Conservation (phyloP, 2,113 vertebrate species). For the Mirza zaza region DNA sequence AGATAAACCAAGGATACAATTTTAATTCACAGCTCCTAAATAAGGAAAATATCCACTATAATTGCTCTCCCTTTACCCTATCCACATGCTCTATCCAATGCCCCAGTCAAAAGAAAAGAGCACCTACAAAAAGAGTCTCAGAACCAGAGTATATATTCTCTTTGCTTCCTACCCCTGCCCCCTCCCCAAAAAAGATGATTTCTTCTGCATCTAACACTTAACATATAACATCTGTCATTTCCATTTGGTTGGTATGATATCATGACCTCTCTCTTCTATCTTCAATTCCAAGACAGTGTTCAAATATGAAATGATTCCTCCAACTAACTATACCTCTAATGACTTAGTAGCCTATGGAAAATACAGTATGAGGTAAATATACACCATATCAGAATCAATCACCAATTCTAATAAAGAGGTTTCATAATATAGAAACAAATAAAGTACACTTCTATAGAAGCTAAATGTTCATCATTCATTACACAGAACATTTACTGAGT, state of each 20-base stretch:
- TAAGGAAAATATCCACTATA: background rate
- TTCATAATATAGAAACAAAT: constrained; percentile 50
- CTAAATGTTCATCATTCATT: background rate
- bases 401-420: constrained; percentile 3
- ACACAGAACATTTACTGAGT: background rate
- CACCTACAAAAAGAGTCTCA: background rate
- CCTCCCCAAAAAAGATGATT: background rate
- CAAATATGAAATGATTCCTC: background rate
- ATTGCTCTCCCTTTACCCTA: background rate
- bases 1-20: background rate
- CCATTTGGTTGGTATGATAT: background rate
- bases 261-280: background rate
- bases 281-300: constrained; percentile 33
- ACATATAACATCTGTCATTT: background rate
- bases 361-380: background rate
- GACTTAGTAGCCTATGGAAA: background rate
- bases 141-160: background rate
- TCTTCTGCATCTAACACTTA: background rate
- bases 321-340: background rate
- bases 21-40: background rate
- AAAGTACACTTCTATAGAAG: constrained; percentile 30
- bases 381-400: background rate
- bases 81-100: background rate
- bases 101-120: background rate
- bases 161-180: background rate